phyloP scores from a whole-genome alignment of 2,888 invertebrate species.

The Archips xylosteana region DNA sequence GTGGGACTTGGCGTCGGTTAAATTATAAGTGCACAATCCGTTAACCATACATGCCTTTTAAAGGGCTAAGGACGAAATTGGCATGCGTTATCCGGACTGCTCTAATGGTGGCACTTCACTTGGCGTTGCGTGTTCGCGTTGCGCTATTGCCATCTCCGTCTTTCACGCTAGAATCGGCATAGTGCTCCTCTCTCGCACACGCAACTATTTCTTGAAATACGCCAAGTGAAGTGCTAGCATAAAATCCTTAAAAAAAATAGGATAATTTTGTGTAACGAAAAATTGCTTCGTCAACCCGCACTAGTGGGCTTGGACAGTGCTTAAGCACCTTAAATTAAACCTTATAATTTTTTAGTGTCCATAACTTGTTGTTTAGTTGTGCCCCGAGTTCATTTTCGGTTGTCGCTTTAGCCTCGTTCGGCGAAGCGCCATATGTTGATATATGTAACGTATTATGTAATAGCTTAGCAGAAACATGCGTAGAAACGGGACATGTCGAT shows the following conservation, averaged over 20 bases:
- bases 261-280: background rate
- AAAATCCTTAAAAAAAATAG: background rate
- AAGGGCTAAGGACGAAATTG: conserved; percentile 36
- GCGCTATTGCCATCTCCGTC: no score
- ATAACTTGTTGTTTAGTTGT: background rate
- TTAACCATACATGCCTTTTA: conserved; percentile 24
- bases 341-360: background rate
- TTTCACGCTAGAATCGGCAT: no score
- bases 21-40: conserved; percentile 19
- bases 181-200: no score
- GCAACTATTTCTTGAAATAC: no score
- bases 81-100: conserved; percentile 24
- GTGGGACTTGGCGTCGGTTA: conserved; percentile 24
- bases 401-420: conserved; percentile 9
- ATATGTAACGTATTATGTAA: conserved; percentile 3
- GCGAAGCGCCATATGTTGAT: background rate
- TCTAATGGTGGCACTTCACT: no score
- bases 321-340: no score
- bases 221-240: no score
- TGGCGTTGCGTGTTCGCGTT: no score
- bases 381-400: background rate
- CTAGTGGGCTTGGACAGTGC: no score
- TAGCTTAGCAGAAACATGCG: conserved; percentile 75
- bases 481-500: conserved; percentile 75
- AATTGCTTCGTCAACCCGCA: background rate